Conservation (phyloP, 2,797 vertebrate species). For the Manis crassicaudata region DNA sequence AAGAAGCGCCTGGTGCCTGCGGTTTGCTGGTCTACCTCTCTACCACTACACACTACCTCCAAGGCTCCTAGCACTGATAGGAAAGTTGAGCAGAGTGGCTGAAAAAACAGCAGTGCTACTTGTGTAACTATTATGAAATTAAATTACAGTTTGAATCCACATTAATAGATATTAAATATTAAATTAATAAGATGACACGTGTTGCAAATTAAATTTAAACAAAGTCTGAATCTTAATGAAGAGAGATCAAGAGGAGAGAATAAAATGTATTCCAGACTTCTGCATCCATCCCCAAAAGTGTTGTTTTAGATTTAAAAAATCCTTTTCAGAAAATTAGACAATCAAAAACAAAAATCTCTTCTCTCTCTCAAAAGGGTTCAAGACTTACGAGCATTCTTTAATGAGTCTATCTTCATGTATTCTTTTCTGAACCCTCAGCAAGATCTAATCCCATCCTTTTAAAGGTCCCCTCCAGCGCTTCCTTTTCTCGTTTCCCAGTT, state of each 20-base stretch:
- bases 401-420: neutral
- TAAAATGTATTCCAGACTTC: constrained; percentile 8
- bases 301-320: constrained; percentile 31
- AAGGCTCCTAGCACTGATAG: neutral
- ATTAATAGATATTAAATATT: constrained; percentile 27
- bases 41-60: neutral
- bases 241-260: neutral
- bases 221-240: constrained; percentile 40
- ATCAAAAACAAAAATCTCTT: neutral
- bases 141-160: neutral
- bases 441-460: neutral
- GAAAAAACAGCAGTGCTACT: neutral
- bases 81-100: neutral
- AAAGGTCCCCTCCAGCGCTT: neutral
- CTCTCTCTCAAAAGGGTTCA: constrained; percentile 2
- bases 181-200: neutral
- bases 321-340: constrained; percentile 11
- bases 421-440: neutral
- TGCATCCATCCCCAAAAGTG: neutral
- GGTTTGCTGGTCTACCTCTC: neutral
- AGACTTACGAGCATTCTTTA: constrained; percentile 8
- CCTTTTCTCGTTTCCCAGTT: constrained; percentile 12
- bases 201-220: constrained; percentile 25
- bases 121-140: neutral
- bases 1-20: neutral